Base-by-base conservation (phyloP, 1,140 invertebrate species). In the Drosophila sucinea region DNA sequence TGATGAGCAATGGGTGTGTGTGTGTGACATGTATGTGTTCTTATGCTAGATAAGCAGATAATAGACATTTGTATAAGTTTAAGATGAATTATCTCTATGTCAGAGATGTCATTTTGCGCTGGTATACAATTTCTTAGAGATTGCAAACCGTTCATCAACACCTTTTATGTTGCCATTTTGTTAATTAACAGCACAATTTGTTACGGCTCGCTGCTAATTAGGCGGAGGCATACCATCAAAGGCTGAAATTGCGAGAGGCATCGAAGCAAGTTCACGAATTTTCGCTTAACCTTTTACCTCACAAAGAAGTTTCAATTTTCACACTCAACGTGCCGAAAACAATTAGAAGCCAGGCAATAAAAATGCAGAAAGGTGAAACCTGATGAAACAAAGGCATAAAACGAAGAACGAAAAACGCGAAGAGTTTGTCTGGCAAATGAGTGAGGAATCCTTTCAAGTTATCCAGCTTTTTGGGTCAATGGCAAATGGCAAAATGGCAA, bases 171-270 rank as follows among this genome's bases (percentile, higher is more conserved):
- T 47, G 41, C 27, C 75, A 60, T 77, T 77, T 78, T 77, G 27
- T 71, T 77, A 77, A 77, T 77, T 77, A 77, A 77, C 74, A 77
- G 71, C 44, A 76, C 75, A 77, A 77, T 77, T 77, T 77, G 74
- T 65, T 62, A 77, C 58, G 68, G 58, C 62, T 63, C 74, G 51
- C 35, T 66, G 75, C 74, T 77, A 77, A 77, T 77, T 77, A 77
- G 75, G 73, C 56, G 73, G 44, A n/a, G 60, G 17, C 47, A 25
- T 61, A 62, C 75, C 75, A 77, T 77, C 75, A 77, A 77, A 77
- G 67, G 51, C 60, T 54, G 70, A 74, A 75, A 74, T 67, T 57
- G 68, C 58, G 41, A 32, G 6, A 62, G 56, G 75, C 75, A 77
- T 51, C 75, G 74, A 67, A 77, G 74, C 75, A 75, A 77, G 75